These are phyloP conservation scores for Tanytarsus gracilentus DNA, from an alignment of 2,888 invertebrate species.

Conservation along the genomic window DNA sequence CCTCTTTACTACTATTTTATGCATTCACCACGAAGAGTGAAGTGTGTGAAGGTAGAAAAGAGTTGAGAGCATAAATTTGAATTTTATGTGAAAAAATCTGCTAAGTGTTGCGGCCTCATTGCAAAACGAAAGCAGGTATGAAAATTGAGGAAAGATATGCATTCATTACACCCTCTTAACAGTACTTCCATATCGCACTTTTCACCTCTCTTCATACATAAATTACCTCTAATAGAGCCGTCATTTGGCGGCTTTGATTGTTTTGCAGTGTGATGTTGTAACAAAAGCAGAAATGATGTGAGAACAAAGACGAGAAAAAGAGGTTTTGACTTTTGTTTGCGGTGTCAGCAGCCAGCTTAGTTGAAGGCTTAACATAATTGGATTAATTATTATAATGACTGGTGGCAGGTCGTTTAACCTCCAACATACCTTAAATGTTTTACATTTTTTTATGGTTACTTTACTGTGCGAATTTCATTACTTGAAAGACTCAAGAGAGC, in stretches of 20 bases:
- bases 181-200: slow-evolving; percentile 2
- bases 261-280: not conserved
- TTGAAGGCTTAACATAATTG: slow-evolving; percentile 6
- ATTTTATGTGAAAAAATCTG: slow-evolving; percentile 17
- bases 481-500: no score
- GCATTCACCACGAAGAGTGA: not conserved
- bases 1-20: not conserved
- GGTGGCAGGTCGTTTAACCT: not conserved
- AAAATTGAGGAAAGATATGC: no score
- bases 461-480: no score
- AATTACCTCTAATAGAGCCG: slow-evolving; percentile 28
- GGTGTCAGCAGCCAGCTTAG: not conserved
- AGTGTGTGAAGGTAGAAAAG: no score
- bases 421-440: no score
- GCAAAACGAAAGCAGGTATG: slow-evolving; percentile 18
- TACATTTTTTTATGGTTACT: no score
- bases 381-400: not conserved
- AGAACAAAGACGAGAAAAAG: not conserved
- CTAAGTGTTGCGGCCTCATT: not conserved
- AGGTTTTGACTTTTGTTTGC: no score
- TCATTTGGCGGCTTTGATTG: slow-evolving; percentile 21
- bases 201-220: not conserved
- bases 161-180: no score
- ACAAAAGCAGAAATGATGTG: no score
- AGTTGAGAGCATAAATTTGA: slow-evolving; percentile 17